Evolutionary conservation across 2,113 vertebrate species (phyloP), one percentile per base, ranked within the genome.

Genomic region (Toxostoma redivivum): DNA sequence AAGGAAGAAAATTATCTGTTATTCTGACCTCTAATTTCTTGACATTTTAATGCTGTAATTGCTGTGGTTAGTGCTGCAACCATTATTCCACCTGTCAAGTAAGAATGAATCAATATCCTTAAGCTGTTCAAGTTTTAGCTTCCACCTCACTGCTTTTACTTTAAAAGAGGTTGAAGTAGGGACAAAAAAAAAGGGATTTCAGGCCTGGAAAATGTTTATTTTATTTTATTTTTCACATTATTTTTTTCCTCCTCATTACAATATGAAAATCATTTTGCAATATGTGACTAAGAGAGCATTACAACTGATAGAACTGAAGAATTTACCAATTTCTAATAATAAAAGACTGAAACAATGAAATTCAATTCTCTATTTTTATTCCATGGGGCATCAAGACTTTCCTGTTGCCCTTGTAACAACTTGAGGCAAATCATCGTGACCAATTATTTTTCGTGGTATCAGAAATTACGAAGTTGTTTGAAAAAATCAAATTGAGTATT

Each of bases 1-100:
- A 88, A 95, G 96, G 96, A 97, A 97, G 98, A 99, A 98, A 99
- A 99, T 98, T 94, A 99, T 98, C 98, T 98, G 98, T 98, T 98
- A 98, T 97, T 98, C 97, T 98, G 98, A 99, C 98, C 98, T 98
- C 98, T 98, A 98, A 99, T 99, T 99, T 99, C 97, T 98, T 99
- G 99, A 99, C 98, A 99, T 98, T 99, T 99, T 98, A 98, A 99
- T 98, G 97, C 98, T 96, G 97, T 99, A 99, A 99, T 99, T 98
- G 98, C 98, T 95, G 97, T 97, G 98, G 98, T 98, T 99, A 98
- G 98, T 98, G 98, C 98, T 97, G 97, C 97, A 97, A 96, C 96
- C 92, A 96, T 97, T 97, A 98, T 96, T 98, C 98, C 97, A 99
- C 98, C 98, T 99, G 99, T 98, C 99, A 99, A 96, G 94, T 76